Conservation (phyloP, 2,888 invertebrate species). For the Theretra japonica region DNA sequence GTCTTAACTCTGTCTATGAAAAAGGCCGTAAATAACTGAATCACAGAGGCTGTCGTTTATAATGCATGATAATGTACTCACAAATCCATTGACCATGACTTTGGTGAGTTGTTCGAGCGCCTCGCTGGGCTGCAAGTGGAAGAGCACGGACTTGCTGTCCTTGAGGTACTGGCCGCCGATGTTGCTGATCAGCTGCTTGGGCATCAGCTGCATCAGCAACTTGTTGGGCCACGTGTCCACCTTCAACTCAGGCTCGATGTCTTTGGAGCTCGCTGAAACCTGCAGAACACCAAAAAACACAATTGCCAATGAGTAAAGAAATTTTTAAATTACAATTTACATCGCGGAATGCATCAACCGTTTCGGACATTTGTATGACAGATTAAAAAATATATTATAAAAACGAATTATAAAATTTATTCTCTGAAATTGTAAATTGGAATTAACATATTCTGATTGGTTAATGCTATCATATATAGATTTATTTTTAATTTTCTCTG, state of each 20-base stretch:
- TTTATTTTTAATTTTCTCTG: too few relatives aligned
- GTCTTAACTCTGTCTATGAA: too few relatives aligned
- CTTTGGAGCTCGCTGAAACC: constrained; percentile 87
- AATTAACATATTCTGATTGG: too few relatives aligned
- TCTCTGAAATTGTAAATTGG: too few relatives aligned
- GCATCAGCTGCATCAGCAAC: constrained; percentile 97
- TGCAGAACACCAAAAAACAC: constrained; percentile 45
- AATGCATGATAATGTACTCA: constrained; percentile 81
- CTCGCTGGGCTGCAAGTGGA: constrained; percentile 94
- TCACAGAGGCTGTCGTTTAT: neutral
- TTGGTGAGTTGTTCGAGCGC: constrained; percentile 94
- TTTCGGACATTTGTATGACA: too few relatives aligned
- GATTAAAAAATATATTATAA: too few relatives aligned
- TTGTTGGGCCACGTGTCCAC: constrained; percentile 97
- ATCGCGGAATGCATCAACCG: too few relatives aligned
- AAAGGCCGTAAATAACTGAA: too few relatives aligned
- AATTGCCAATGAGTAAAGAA: too few relatives aligned
- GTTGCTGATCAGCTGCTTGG: constrained; percentile 94
- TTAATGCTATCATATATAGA: too few relatives aligned
- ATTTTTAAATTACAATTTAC: too few relatives aligned
- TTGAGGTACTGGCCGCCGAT: constrained; percentile 95
- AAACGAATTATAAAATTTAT: too few relatives aligned
- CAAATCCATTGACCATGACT: constrained; percentile 96
- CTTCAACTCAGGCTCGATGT: constrained; percentile 96
- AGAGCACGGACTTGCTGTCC: constrained; percentile 96